Percentiles rank a stretch among this genome's conserved stretches.
phyloP scores from a whole-genome alignment of 2,113 vertebrate genomes.

The Triplophysa dalaica region DNA sequence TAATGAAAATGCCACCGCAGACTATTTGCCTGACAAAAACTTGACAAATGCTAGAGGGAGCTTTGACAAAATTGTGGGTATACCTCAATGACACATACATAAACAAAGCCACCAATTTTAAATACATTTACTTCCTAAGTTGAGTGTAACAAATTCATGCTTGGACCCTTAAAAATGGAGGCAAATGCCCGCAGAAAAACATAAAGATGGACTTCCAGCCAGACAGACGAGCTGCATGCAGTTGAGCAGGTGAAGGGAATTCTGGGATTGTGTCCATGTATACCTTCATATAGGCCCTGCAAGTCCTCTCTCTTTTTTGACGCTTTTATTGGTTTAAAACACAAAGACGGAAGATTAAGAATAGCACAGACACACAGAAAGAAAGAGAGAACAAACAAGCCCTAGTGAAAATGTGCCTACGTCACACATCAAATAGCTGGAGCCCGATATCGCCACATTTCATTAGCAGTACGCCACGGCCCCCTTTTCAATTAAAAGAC shows the following conservation, averaged over 20 bases:
- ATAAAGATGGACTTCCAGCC: conserved; percentile 21
- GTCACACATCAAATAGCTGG: background rate
- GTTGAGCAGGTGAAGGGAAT: conserved; percentile 52
- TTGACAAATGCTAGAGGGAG: too few relatives aligned
- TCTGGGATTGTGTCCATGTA: conserved; percentile 63
- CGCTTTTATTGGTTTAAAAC: conserved; percentile 81
- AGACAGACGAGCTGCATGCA: conserved; percentile 65
- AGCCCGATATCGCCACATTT: background rate
- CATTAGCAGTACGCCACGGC: background rate
- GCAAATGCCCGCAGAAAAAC: conserved; percentile 47
- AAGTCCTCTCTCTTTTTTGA: conserved; percentile 99
- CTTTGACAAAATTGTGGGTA: too few relatives aligned
- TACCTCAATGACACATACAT: too few relatives aligned
- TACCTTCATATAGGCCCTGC: conserved; percentile 99
- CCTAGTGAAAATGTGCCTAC: background rate
- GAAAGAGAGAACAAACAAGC: conserved; percentile 45
- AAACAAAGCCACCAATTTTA: too few relatives aligned
- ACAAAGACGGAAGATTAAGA: conserved; percentile 49
- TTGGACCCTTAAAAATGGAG: conserved; percentile 49
- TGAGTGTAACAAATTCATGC: too few relatives aligned
- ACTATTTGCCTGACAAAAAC: too few relatives aligned
- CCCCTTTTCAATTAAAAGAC: conserved; percentile 47
- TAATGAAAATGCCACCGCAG: too few relatives aligned
- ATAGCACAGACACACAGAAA: conserved; percentile 58
- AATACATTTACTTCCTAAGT: too few relatives aligned